Evolutionary conservation across 2,888 invertebrate species (phyloP).

Genomic region (Diaprepes abbreviatus): DNA sequence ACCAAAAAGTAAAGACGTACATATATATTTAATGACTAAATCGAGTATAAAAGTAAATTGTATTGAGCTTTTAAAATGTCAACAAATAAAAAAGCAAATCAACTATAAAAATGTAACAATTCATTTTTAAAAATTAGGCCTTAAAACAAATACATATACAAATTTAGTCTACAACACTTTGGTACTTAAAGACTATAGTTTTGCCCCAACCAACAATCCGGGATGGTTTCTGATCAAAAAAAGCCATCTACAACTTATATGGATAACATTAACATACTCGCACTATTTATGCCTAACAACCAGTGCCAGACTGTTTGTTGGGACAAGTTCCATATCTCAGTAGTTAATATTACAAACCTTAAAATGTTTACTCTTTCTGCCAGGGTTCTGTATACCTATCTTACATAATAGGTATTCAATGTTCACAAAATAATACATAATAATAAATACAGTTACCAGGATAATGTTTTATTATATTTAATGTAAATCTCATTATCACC

Average conservation of each 20-base stretch:
- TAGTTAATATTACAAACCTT: neutral
- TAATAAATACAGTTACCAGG: neutral
- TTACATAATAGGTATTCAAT: neutral
- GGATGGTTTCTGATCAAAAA: too few species aligned
- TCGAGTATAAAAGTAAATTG: constrained; percentile 20
- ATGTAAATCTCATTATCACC: too few species aligned
- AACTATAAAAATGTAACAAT: constrained; percentile 14
- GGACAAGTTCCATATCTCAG: neutral
- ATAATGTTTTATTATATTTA: neutral
- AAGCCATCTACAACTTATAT: too few species aligned
- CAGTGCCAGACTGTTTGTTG: too few species aligned
- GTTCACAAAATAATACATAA: neutral
- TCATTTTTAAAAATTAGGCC: constrained; percentile 6
- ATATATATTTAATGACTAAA: constrained; percentile 11
- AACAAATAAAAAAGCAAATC: constrained; percentile 17
- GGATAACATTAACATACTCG: too few species aligned
- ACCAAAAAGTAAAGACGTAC: neutral
- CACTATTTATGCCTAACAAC: too few species aligned
- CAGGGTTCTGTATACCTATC: constrained; percentile 10
- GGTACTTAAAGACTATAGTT: constrained; percentile 12
- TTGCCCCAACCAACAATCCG: too few species aligned
- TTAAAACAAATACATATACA: constrained; percentile 16
- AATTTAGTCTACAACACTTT: constrained; percentile 11
- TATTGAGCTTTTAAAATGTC: constrained; percentile 13
- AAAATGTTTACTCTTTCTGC: neutral